These are phyloP conservation scores for Netelia inedita DNA, from an alignment of 2,888 invertebrate genomes.

Conservation along the genomic window DNA sequence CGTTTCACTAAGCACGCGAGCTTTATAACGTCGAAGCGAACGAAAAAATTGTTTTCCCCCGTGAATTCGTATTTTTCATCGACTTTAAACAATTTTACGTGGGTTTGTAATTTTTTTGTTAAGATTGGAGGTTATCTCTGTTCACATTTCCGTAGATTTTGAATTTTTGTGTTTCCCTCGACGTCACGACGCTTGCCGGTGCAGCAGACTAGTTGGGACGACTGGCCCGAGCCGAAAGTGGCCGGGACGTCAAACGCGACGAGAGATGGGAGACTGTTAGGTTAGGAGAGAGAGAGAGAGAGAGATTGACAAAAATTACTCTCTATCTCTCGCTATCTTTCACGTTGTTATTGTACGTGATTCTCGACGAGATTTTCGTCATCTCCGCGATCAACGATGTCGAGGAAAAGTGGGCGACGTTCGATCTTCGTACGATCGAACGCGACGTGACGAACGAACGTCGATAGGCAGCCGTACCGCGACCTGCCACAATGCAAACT, in stretches of 20 bases:
- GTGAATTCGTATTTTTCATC: not conserved
- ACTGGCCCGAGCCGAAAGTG: not conserved
- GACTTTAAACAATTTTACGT: no score
- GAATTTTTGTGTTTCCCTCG: not conserved
- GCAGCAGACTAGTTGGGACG: not conserved
- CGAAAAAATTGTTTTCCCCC: not conserved
- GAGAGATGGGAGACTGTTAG: no score
- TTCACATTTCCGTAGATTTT: not conserved
- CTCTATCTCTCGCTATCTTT: no score
- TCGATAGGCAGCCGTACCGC: constrained; percentile 72
- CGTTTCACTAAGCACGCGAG: no score
- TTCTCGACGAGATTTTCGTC: no score
- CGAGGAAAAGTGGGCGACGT: not conserved
- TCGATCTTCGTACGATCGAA: constrained; percentile 61
- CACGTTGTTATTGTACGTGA: no score
- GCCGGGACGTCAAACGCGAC: not conserved
- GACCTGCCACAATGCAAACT: constrained; percentile 82
- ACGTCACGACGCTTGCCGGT: not conserved
- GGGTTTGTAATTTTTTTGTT: no score
- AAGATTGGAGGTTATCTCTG: no score
- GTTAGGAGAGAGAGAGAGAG: no score
- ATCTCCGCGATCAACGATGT: not conserved
- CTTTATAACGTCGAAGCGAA: no score
- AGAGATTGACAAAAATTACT: no score
- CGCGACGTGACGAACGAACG: constrained; percentile 53